phyloP scores from a whole-genome alignment of 2,888 invertebrate genomes.

The Erpobdella octoculata region DNA sequence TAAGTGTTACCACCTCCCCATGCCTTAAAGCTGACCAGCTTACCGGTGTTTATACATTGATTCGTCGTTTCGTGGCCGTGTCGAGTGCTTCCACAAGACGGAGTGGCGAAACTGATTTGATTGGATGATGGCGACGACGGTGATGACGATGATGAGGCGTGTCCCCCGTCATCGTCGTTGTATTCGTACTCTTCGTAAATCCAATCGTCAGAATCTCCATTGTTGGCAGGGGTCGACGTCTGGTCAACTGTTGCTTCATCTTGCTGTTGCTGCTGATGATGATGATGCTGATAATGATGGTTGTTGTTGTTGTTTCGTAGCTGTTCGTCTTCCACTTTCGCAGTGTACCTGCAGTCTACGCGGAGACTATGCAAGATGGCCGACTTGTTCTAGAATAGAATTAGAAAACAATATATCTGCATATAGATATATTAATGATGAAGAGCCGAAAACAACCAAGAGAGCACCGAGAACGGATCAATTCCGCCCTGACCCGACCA shows the following conservation, averaged over 20 bases:
- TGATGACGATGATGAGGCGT: constrained; percentile 22
- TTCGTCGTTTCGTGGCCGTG: not conserved
- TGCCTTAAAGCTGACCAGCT: not conserved
- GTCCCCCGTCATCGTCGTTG: not conserved
- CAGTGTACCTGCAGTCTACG: constrained; percentile 5
- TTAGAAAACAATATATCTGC: too few species aligned
- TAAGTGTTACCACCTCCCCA: not conserved
- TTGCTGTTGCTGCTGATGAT: not conserved
- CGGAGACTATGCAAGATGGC: not conserved
- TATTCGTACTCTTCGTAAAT: not conserved
- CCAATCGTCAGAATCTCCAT: not conserved
- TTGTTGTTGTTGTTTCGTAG: too few species aligned
- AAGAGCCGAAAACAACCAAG: not conserved
- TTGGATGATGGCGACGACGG: constrained; percentile 16
- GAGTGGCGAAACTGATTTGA: constrained; percentile 1
- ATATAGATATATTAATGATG: too few species aligned
- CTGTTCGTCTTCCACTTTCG: not conserved
- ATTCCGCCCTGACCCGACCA: too few species aligned
- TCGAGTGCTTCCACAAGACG: not conserved
- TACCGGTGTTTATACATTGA: constrained; percentile 11
- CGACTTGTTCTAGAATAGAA: not conserved
- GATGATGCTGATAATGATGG: not conserved
- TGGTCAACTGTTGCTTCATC: not conserved
- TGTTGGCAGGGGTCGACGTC: not conserved
- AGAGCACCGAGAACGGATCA: not conserved